phyloP scores from a whole-genome alignment of 2,888 invertebrate genomes.

The Pristionchus fissidentatus region DNA sequence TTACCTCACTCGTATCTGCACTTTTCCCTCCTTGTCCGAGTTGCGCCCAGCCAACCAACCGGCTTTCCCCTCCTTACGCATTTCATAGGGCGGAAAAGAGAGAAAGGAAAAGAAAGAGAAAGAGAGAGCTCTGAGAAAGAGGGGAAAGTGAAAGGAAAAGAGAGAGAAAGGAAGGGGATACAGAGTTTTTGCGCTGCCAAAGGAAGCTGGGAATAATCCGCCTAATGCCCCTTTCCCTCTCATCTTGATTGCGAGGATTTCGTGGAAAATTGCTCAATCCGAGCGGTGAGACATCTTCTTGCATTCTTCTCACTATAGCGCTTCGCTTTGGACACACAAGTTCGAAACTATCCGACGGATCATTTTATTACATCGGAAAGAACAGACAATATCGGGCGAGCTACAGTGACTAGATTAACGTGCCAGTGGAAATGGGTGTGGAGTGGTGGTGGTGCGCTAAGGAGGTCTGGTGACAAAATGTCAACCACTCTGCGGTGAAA shows the following conservation, averaged over 20 bases:
- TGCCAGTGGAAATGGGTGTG: neutral
- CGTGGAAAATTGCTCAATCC: neutral
- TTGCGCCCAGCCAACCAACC: neutral
- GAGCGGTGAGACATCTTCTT: neutral
- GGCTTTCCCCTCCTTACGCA: no score
- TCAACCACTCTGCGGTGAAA: neutral
- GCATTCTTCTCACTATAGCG: neutral
- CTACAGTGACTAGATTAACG: neutral
- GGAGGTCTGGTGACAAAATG: constrained; percentile 17
- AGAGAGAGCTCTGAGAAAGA: neutral
- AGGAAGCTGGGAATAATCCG: neutral
- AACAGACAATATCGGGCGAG: neutral
- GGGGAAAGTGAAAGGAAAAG: neutral
- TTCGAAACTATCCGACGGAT: neutral
- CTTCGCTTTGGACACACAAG: neutral
- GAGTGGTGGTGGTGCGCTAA: neutral
- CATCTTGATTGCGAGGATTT: neutral
- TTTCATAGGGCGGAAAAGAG: neutral
- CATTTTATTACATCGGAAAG: constrained; percentile 16
- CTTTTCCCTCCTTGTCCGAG: neutral
- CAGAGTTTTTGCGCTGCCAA: constrained; percentile 25
- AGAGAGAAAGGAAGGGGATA: neutral
- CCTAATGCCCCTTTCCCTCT: neutral
- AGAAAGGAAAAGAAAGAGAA: constrained; percentile 5
- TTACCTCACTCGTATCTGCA: neutral